Base-by-base conservation (phyloP, 2,113 vertebrate species). In the Ptilorrhoa leucosticta region DNA sequence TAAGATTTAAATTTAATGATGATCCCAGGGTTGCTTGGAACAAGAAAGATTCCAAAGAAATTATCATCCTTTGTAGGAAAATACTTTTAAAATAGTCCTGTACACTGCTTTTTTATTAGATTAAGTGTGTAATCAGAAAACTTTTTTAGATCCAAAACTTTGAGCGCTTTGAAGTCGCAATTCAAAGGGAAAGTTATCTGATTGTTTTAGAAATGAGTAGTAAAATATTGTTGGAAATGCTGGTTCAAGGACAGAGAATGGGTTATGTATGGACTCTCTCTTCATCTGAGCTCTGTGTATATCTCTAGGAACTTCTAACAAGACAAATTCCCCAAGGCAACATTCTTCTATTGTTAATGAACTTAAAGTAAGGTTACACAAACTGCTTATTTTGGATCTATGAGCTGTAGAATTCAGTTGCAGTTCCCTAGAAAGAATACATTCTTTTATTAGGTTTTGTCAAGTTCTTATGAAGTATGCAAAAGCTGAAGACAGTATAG, bases 121-220 rank as follows among this genome's bases (percentile, higher is more conserved):
- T 91, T 85, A 95, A 84, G 11, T 69, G 23, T 65, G 35, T 64
- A 81, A 89, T 76, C 53, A 57, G 45, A 69, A 89, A 85, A 72
- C 13, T 17, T 72, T 60, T 35, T 68, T 47, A 30, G 63, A 85
- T 87, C 54, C 58, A 93, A 85, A 90, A 58, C 20, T 76, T 30
- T 53, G 37, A 50, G 65, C 95, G 18, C 83, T 93, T 95, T 97
- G 84, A 96, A 94, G 91, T 89, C 20, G 12, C 24, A 71, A 93
- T 83, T 94, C 84, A 94, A 91, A 95, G 54, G 47, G 54, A 80
- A 72, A 80, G 30, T 79, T 95, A 77, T 87, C 89, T 64, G 50
- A 61, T 76, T 69, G 63, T 91, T 94, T 93, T 71, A 78, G 27
- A 77, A 56, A 79, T 42, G 11, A 48, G 23, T 31, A 73, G 42